phyloP scores from a whole-genome alignment of 2,113 vertebrate species.

The Pollimyrus isidori region DNA sequence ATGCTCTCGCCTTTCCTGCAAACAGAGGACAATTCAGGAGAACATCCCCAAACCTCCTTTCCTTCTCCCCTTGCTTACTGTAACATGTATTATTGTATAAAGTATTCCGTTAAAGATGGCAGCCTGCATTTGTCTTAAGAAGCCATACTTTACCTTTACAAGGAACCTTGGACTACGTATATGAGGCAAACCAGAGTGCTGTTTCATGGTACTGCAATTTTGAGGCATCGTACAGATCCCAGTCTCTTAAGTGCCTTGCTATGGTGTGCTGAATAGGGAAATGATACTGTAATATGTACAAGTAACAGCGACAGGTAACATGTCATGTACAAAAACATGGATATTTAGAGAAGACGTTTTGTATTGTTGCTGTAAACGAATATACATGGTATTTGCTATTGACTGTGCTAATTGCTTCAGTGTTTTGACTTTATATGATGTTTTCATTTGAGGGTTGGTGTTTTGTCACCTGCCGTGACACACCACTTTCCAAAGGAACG shows the following conservation, averaged over 20 bases:
- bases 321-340: constrained; percentile 34
- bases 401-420: constrained; percentile 42
- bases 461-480: background rate
- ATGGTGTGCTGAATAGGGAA: constrained; percentile 30
- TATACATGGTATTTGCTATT: constrained; percentile 50
- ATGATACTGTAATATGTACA: constrained; percentile 31
- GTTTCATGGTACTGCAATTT: constrained; percentile 45
- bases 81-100: constrained; percentile 8
- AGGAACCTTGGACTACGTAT: constrained; percentile 40
- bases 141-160: constrained; percentile 24
- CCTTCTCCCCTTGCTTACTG: background rate
- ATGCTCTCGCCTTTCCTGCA: background rate
- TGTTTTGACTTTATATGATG: constrained; percentile 15
- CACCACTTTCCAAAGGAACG: background rate
- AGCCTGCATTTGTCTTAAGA: constrained; percentile 17
- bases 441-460: constrained; percentile 21
- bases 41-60: background rate
- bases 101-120: constrained; percentile 17
- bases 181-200: constrained; percentile 40
- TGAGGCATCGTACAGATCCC: constrained; percentile 48
- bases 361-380: constrained; percentile 46
- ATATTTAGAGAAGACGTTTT: constrained; percentile 36
- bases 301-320: constrained; percentile 27
- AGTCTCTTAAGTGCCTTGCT: constrained; percentile 53
- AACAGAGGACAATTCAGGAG: background rate